A percentile compares a stretch with the other conserved stretches of the same genome.
These are phyloP conservation scores for Thalassarche chlororhynchos DNA, from an alignment of 2,113 vertebrate species.

Conservation along the genomic window DNA sequence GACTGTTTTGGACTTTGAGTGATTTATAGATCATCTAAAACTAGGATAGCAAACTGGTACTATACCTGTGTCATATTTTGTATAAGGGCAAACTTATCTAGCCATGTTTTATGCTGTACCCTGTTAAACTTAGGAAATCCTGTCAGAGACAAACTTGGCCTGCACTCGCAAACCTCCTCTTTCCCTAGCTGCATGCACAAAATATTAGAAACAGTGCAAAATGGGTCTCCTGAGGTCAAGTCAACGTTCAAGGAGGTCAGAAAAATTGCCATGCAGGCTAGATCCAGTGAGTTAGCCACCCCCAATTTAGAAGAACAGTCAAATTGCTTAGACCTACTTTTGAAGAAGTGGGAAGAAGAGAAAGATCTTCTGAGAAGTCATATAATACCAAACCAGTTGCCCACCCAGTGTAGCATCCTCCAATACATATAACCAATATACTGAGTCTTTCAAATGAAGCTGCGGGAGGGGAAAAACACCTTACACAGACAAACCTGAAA, in stretches of 20 bases:
- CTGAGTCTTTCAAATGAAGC: background rate
- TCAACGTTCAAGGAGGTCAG: background rate
- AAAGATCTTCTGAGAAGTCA: background rate
- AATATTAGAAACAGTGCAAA: background rate
- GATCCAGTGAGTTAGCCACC: background rate
- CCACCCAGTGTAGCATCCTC: background rate
- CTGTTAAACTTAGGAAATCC: background rate
- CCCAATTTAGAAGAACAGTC: background rate
- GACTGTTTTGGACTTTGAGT: background rate
- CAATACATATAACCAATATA: rapidly evolving
- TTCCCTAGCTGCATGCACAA: background rate
- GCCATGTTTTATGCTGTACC: background rate
- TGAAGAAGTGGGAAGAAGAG: background rate
- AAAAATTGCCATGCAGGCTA: background rate
- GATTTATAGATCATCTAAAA: background rate
- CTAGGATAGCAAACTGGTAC: background rate
- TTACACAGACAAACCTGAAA: background rate
- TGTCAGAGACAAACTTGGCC: background rate
- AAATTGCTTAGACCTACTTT: background rate
- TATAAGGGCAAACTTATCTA: background rate
- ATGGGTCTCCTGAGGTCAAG: background rate
- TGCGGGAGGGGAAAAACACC: background rate
- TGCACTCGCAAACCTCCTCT: rapidly evolving
- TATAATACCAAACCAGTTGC: background rate
- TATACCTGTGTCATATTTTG: background rate